phyloP scores from a whole-genome alignment of 2,888 invertebrate species.

The Amblyjoppa fuscipennis region DNA sequence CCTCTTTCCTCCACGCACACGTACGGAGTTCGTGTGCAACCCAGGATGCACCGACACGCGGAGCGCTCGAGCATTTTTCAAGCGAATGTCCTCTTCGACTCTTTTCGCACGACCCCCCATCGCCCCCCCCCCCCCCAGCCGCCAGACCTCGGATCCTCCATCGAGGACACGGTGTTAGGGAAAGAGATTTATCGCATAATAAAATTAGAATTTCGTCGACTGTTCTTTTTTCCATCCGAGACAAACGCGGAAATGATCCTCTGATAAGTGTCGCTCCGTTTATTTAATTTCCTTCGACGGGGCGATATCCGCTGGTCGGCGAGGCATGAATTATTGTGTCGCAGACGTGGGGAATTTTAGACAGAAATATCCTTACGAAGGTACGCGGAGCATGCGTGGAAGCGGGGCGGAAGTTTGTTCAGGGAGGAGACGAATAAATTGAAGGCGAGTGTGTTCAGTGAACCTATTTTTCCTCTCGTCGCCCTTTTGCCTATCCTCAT shows the following conservation, averaged over 20 bases:
- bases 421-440: slow-evolving; percentile 47
- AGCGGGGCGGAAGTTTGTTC: slow-evolving; percentile 30
- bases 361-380: neutral
- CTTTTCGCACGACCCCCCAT: neutral
- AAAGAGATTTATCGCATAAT: neutral
- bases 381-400: neutral
- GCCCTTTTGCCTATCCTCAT: slow-evolving; percentile 16
- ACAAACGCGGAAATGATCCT: neutral
- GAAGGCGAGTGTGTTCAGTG: slow-evolving; percentile 42
- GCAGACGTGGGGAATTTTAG: neutral
- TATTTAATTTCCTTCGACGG: neutral
- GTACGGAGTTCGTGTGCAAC: neutral
- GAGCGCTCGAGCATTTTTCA: neutral
- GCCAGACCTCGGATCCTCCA: neutral
- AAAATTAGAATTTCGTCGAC: slow-evolving; percentile 1
- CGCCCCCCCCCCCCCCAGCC: neutral
- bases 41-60: neutral
- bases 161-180: neutral
- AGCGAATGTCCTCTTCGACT: slow-evolving; percentile 6
- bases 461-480: slow-evolving; percentile 50
- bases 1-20: neutral
- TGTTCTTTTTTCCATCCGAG: neutral
- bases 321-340: neutral
- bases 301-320: neutral
- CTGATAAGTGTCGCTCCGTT: neutral